These are phyloP conservation scores for Macrochelys suwanniensis DNA, from an alignment of 2,797 vertebrate genomes.

Conservation along the genomic window DNA sequence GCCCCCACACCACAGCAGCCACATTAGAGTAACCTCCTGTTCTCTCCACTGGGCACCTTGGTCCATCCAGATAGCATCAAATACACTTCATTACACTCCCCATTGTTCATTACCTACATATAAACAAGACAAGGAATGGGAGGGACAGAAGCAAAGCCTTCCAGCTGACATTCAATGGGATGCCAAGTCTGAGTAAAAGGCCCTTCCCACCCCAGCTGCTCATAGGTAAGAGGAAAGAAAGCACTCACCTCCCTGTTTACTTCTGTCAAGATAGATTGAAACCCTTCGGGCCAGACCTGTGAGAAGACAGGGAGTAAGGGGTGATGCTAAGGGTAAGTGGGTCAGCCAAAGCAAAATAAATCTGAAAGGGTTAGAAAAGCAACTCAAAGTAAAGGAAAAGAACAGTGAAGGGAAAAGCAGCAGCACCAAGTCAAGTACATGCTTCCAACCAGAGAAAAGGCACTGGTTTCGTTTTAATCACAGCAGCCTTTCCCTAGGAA, in stretches of 20 bases:
- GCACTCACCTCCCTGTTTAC: slow-evolving; percentile 96
- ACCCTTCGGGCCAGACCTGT: slow-evolving; percentile 93
- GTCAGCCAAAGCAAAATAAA: slow-evolving; percentile 65
- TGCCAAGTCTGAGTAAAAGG: not conserved
- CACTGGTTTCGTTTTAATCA: not conserved
- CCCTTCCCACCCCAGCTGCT: slow-evolving; percentile 47
- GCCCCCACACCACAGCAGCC: fast-evolving
- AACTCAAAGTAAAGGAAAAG: slow-evolving; percentile 37
- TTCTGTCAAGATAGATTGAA: slow-evolving; percentile 95
- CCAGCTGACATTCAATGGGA: not conserved
- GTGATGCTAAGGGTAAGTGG: slow-evolving; percentile 44
- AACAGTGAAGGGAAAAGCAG: slow-evolving; percentile 34
- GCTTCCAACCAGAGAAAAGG: slow-evolving; percentile 32
- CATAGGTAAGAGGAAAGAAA: slow-evolving; percentile 69
- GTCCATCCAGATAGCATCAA: not conserved
- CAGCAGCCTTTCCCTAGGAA: not conserved
- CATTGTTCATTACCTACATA: fast-evolving
- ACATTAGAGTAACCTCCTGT: not conserved
- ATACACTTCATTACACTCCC: not conserved
- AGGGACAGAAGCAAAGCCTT: slow-evolving; percentile 24
- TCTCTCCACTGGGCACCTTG: not conserved
- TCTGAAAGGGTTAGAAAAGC: slow-evolving; percentile 34
- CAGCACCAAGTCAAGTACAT: slow-evolving; percentile 49
- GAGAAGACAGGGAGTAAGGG: slow-evolving; percentile 77
- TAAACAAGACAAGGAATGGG: not conserved